Percentiles rank a stretch among this genome's conserved stretches.
phyloP scores from a whole-genome alignment of 2,888 invertebrate species.

The Lithophane socia region DNA sequence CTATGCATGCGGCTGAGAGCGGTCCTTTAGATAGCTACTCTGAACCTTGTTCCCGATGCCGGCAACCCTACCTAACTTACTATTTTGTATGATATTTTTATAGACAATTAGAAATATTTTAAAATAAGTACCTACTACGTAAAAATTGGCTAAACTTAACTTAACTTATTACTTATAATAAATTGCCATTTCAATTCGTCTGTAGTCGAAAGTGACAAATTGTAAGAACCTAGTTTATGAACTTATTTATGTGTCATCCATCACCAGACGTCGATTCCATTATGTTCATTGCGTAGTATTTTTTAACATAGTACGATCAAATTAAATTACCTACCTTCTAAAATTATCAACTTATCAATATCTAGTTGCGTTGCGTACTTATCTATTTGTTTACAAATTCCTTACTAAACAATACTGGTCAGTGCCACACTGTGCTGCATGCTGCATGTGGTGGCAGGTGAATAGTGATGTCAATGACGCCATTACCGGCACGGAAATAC shows the following conservation, averaged over 20 bases:
- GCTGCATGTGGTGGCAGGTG: slow-evolving; percentile 34
- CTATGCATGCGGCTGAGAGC: not conserved
- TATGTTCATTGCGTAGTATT: not conserved
- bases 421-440: slow-evolving; percentile 2
- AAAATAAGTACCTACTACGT: not conserved
- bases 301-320: not conserved
- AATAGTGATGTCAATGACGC: slow-evolving; percentile 37
- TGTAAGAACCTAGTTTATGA: not conserved
- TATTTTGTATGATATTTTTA: not conserved
- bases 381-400: slow-evolving; percentile 29
- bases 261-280: not conserved
- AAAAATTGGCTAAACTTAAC: not conserved
- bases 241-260: slow-evolving; percentile 10
- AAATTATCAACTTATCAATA: not conserved
- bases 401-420: slow-evolving; percentile 12
- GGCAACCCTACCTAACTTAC: not conserved
- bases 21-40: not conserved
- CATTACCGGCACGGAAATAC: slow-evolving; percentile 35
- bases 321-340: not conserved
- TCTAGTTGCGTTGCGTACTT: slow-evolving; percentile 9
- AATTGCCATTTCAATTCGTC: not conserved
- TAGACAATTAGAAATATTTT: not conserved
- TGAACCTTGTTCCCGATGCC: not conserved
- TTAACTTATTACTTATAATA: too few relatives aligned
- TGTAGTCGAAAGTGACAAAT: not conserved